phyloP scores from a whole-genome alignment of 2,888 invertebrate genomes.

The Xiphydria camelus region DNA sequence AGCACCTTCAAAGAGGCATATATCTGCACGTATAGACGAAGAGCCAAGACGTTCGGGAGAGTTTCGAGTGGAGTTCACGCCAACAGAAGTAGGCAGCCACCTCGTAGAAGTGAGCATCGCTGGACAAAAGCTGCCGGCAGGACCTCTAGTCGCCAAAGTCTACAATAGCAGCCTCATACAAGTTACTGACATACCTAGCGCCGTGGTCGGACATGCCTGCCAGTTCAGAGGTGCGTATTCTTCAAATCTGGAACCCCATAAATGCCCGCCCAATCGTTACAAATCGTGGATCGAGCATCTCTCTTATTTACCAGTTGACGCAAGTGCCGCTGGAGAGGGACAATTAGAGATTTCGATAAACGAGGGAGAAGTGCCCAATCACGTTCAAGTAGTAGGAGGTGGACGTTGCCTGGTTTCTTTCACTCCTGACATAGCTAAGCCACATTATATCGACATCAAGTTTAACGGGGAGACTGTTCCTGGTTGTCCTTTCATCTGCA shows the following conservation, averaged over 20 bases:
- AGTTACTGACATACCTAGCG: constrained; percentile 92
- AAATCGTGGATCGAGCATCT: too few relatives aligned
- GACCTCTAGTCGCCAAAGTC: constrained; percentile 90
- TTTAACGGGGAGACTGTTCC: constrained; percentile 94
- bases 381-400: constrained; percentile 94
- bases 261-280: neutral
- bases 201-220: constrained; percentile 92
- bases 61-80: constrained; percentile 89
- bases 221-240: constrained; percentile 84
- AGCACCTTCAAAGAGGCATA: constrained; percentile 83
- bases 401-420: constrained; percentile 93
- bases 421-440: constrained; percentile 87
- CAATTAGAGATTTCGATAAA: constrained; percentile 99
- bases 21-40: constrained; percentile 81
- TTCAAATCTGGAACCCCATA: neutral
- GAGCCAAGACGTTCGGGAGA: constrained; percentile 78
- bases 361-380: constrained; percentile 98
- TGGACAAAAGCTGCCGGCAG: constrained; percentile 86
- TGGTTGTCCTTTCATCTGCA: constrained; percentile 88
- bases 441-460: constrained; percentile 92
- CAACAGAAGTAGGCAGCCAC: constrained; percentile 93
- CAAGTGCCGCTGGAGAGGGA: constrained; percentile 97
- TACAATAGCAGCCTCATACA: constrained; percentile 93
- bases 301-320: constrained; percentile 78
- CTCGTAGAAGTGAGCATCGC: constrained; percentile 88